Evolutionary conservation across 2,113 vertebrate genomes (phyloP), one percentile per base, ranked within the genome.

Genomic region (Labrus mixtus): DNA sequence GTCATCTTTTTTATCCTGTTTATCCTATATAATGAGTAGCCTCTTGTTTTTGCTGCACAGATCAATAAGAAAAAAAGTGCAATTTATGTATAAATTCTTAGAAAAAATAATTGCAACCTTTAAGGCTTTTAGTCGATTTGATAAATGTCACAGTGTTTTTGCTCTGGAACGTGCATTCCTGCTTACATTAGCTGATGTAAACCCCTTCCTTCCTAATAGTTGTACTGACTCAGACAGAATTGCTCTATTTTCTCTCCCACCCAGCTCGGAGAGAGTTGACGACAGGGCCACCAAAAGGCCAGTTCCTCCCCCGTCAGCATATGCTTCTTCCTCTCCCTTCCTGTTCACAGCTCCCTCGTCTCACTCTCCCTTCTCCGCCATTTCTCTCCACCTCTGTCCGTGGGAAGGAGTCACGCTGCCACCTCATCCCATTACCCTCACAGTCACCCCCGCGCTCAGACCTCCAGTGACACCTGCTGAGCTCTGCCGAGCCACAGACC

Each of bases 391-490:
- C 76, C 68, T 58, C 73, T 72, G 43, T 60, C 79, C 68, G n/a
- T 10, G 6, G 54, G 60, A 64, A 61, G 1, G 36, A 85, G 62
- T 76, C 76, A 66, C 7, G 7, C 68, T 58, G 64, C 67, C 68
- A 79, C 79, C 79, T 67, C 54, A 73, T 80, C 65, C 72, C 57
- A 75, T 87, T 84, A 82, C 50, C 54, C 74, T 80, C 73, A 16
- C 71, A 54, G 71, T 81, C 82, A 75, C 73, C 72, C 70, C 45
- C 39, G 39, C 20, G 29, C 64, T 79, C 78, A 83, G 85, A 72
- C 85, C 85, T 79, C 64, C 64, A 60, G 19, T 74, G 82, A 82
- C 76, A 68, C 78, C 82, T 68, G 81, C 81, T 84, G 78, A 76
- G 73, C 73, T 46, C 55, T 75, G 74, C 75, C 59, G 45, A 62